These are phyloP conservation scores for Phorcus lineatus DNA, from an alignment of 2,888 invertebrate genomes.

Conservation along the genomic window DNA sequence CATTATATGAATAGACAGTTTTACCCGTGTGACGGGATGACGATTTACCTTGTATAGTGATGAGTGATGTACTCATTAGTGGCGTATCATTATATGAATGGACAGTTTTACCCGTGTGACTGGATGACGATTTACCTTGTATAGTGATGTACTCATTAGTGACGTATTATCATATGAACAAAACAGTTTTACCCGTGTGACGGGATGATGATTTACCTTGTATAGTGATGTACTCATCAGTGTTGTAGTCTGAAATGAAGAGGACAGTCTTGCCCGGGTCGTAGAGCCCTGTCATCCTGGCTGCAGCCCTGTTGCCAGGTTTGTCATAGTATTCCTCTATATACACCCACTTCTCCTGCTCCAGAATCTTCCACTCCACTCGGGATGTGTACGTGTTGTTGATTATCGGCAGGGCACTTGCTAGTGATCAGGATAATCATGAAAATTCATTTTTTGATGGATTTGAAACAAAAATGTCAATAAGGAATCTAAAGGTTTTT, in stretches of 20 bases:
- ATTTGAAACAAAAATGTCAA: too few species aligned
- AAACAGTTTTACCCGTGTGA: too few species aligned
- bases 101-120: too few species aligned
- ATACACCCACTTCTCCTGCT: slow-evolving; percentile 5
- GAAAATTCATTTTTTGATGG: too few species aligned
- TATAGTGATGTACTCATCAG: not conserved
- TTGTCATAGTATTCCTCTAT: not conserved
- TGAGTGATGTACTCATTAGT: too few species aligned
- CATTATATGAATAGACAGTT: too few species aligned
- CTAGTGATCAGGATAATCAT: not conserved
- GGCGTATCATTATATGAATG: too few species aligned
- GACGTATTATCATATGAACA: too few species aligned
- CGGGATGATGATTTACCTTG: not conserved
- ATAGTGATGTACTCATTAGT: not conserved
- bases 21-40: too few species aligned
- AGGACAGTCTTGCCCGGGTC: not conserved
- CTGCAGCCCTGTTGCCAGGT: not conserved
- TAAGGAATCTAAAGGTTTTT: too few species aligned
- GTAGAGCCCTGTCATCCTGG: not conserved
- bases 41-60: too few species aligned
- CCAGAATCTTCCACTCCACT: not conserved
- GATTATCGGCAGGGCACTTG: not conserved
- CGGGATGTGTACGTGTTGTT: not conserved
- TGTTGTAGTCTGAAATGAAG: not conserved
- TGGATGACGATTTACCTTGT: too few species aligned